Conservation (phyloP, 2,113 vertebrate species). For the Rhinogobius similis region DNA sequence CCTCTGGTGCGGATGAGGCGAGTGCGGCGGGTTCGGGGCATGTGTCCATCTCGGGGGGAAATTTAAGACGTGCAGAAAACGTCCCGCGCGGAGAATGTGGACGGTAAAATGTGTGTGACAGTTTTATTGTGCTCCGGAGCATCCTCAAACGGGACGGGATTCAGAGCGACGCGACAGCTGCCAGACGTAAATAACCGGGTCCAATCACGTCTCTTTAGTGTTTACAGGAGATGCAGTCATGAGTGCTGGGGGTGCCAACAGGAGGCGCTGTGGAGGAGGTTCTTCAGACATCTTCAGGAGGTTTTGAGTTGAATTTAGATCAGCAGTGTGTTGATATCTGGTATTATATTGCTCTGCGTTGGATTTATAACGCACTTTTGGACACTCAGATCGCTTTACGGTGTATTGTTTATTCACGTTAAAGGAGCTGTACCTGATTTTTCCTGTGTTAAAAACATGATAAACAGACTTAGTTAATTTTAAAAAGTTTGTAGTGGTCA, state of each 20-base stretch:
- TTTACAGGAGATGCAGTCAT: slow-evolving; percentile 18
- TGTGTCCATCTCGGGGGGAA: slow-evolving; percentile 38
- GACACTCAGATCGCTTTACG: no score
- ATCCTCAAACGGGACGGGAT: slow-evolving; percentile 53
- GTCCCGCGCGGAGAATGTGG: slow-evolving; percentile 36
- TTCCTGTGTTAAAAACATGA: no score
- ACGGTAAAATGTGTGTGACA: slow-evolving; percentile 71
- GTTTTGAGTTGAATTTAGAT: no score
- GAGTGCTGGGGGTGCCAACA: slow-evolving; percentile 46
- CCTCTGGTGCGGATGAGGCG: slow-evolving; percentile 19
- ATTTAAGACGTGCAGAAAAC: slow-evolving; percentile 69
- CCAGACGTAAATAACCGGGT: slow-evolving; percentile 71
- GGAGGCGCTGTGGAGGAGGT: background rate
- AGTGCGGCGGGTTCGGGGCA: slow-evolving; percentile 4
- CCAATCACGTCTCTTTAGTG: slow-evolving; percentile 71
- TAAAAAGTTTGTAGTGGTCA: no score
- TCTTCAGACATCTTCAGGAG: background rate
- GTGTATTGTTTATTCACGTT: no score
- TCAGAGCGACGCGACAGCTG: slow-evolving; percentile 56
- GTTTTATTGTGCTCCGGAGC: slow-evolving; percentile 67
- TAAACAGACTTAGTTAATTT: no score
- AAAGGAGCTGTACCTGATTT: no score
- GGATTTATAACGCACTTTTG: no score
- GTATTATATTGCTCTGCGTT: no score
- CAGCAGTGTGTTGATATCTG: no score